These are phyloP conservation scores for Silurus glanis DNA, from an alignment of 2,113 vertebrate genomes.

Conservation along the genomic window DNA sequence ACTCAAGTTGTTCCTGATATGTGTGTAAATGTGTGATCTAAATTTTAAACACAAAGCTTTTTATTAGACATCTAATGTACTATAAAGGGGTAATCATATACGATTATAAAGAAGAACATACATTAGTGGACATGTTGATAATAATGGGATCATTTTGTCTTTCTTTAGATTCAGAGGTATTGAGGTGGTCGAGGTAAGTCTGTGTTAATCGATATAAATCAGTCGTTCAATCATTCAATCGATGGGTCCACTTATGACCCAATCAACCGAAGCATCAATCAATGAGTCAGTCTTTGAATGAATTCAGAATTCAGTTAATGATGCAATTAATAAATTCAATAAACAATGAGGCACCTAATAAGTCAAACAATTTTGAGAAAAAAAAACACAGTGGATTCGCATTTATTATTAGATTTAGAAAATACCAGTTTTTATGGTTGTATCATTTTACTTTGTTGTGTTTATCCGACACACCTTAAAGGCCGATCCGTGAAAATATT, in stretches of 20 bases:
- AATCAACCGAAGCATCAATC: neutral
- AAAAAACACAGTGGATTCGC: no score
- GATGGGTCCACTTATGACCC: neutral
- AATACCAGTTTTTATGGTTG: no score
- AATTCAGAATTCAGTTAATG: no score
- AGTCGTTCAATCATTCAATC: no score
- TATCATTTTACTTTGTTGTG: no score
- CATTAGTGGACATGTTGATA: neutral
- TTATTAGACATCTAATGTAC: neutral
- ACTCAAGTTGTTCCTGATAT: neutral
- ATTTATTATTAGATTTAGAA: no score
- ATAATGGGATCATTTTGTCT: slow-evolving; percentile 11
- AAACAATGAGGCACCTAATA: neutral
- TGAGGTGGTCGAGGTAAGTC: slow-evolving; percentile 71
- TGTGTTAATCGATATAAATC: neutral
- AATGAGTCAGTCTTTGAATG: no score
- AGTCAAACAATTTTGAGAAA: neutral
- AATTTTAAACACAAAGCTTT: no score
- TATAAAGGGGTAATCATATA: neutral
- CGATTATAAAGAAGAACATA: slow-evolving; percentile 16
- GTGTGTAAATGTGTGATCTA: no score
- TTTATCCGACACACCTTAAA: no score
- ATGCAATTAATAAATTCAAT: no score
- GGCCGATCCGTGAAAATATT: no score
- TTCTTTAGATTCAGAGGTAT: slow-evolving; percentile 67